Base-by-base conservation (phyloP, 2,797 vertebrate species). In the Craterocephalus amniculus region DNA sequence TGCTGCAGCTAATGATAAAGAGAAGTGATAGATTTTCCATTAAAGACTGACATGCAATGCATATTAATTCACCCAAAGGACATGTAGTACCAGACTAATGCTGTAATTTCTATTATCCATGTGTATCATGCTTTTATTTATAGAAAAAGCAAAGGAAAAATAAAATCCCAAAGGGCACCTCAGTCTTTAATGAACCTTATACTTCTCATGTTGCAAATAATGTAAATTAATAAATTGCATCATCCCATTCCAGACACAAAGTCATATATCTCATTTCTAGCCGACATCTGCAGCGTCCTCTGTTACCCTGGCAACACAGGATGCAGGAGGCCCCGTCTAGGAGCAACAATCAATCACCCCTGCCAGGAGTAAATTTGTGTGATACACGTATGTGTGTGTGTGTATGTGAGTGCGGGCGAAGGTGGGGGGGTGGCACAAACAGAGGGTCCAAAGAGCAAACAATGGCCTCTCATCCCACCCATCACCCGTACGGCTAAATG, bases 321-420 rank as follows among this genome's bases (percentile, higher is more conserved):
- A 82, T 61, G 68, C 76, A 84, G 72, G 78, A 76, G 83, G 77
- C 78, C 81, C 67, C 78, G 61, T 87, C 75, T 61, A 64, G 72
- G 57, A 72, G 84, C 52, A 74, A 83, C 79, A 90, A 92, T 92
- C 90, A 89, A 90, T 92, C 88, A 84, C 81, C 74, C 83, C 78
- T n/a, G 59, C 88, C 70, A 83, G 67, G 86, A 69, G 78, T 55
- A 88, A 81, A 90, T 92, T 78, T 82, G 83, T 78, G 60, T 68
- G 69, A 76, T 88, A 74, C 65, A 73, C 45, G 72, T 72, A 26
- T 54, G 49, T 56, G 62, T 36, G 64, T 71, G 64, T 72, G 70
- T 38, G 62, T 63, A 26, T 49, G 61, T 14, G 56, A 1, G 54
- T 35, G 38, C 57, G 58, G 58, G 36, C 26, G 26, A 26, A 0